Conservation (phyloP, 2,888 invertebrate species). For the Eupeodes luniger region DNA sequence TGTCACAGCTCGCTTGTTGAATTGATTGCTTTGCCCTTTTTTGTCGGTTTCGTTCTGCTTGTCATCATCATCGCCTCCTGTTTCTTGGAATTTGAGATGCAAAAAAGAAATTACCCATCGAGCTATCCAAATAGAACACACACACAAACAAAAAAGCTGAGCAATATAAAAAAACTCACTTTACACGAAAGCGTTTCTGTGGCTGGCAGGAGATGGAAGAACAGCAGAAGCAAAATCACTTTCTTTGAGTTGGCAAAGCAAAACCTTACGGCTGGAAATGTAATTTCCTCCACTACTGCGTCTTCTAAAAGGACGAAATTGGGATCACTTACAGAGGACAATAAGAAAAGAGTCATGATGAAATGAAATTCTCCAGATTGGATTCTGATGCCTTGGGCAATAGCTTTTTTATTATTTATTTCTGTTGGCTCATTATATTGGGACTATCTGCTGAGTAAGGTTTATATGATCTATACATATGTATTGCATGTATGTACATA, state of each 20-base stretch:
- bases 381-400: conserved; percentile 48
- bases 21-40: conserved; percentile 59
- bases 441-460: conserved; percentile 6
- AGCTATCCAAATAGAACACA: conserved; percentile 8
- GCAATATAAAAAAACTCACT: conserved; percentile 11
- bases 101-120: conserved; percentile 16
- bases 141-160: neutral
- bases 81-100: neutral
- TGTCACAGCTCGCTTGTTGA: conserved; percentile 49
- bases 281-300: conserved; percentile 40
- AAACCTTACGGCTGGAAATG: conserved; percentile 32
- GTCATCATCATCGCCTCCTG: conserved; percentile 19
- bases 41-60: neutral
- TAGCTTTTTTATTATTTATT: conserved; percentile 4
- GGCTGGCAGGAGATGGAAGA: conserved; percentile 42
- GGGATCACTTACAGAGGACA: conserved; percentile 44
- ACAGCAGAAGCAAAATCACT: conserved; percentile 19
- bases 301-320: conserved; percentile 37
- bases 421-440: conserved; percentile 29
- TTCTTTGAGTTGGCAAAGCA: conserved; percentile 33
- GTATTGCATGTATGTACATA: neutral
- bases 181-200: conserved; percentile 26
- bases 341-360: conserved; percentile 25
- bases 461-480: conserved; percentile 1
- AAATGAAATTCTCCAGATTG: conserved; percentile 53